Evolutionary conservation across 2,888 invertebrate genomes (phyloP).

Genomic region (Abscondita cerata): DNA sequence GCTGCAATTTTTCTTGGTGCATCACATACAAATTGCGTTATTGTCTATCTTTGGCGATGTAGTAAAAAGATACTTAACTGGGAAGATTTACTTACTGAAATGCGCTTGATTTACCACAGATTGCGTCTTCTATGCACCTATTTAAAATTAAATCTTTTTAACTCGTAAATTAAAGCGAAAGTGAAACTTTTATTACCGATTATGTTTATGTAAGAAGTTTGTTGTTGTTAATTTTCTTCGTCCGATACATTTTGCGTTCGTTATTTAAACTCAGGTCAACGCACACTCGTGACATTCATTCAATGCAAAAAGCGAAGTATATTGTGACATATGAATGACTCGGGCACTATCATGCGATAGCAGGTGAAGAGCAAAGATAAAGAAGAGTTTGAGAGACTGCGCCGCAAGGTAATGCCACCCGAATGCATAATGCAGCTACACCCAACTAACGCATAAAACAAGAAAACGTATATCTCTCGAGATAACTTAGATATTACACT

Average conservation of each 20-base stretch:
- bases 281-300: conserved; percentile 26
- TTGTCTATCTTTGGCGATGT: conserved; percentile 51
- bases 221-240: neutral
- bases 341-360: conserved; percentile 23
- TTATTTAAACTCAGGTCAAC: conserved; percentile 22
- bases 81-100: conserved; percentile 30
- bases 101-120: conserved; percentile 20
- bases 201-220: conserved; percentile 1
- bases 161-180: conserved; percentile 12
- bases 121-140: conserved; percentile 13
- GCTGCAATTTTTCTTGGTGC: conserved; percentile 48
- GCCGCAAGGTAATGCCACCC: conserved; percentile 24
- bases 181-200: conserved; percentile 13
- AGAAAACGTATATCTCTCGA: conserved; percentile 14
- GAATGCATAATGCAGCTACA: conserved; percentile 24
- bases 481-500: conserved; percentile 17
- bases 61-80: conserved; percentile 42
- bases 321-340: conserved; percentile 29
- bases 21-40: conserved; percentile 55
- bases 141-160: conserved; percentile 3
- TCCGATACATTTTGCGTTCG: neutral
- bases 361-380: conserved; percentile 26
- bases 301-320: conserved; percentile 20
- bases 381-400: conserved; percentile 16
- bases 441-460: conserved; percentile 15